These are phyloP conservation scores for Ahaetulla prasina DNA, from an alignment of 2,113 vertebrate species.

Conservation along the genomic window DNA sequence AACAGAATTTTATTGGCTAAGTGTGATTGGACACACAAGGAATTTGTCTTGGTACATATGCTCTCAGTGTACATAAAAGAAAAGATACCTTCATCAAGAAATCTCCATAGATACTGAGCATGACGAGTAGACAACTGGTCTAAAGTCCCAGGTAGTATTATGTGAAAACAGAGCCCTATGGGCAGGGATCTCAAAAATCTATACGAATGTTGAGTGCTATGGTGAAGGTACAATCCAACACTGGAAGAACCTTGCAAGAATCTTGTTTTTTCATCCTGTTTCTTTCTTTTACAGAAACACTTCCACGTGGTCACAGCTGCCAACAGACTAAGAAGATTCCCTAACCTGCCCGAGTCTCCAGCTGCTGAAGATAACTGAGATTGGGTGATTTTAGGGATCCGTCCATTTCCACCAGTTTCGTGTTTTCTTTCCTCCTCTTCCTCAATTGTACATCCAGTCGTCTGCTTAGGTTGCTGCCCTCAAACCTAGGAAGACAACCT, in stretches of 20 bases:
- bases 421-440: constrained; percentile 16
- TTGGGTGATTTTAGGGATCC: constrained; percentile 4
- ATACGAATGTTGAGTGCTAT: background rate
- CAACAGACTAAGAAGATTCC: constrained; percentile 81
- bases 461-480: background rate
- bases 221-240: background rate
- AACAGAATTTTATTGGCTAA: too few relatives aligned
- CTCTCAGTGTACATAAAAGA: too few relatives aligned
- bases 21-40: too few relatives aligned
- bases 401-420: constrained; percentile 1
- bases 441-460: background rate
- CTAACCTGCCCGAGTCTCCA: constrained; percentile 60
- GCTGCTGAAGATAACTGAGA: background rate
- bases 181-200: background rate
- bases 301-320: constrained; percentile 83
- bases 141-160: background rate
- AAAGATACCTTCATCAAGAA: too few relatives aligned
- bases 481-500: background rate
- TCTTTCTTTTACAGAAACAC: constrained; percentile 77
- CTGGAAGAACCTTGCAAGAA: background rate
- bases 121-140: background rate
- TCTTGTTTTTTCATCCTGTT: background rate
- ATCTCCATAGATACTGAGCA: background rate
- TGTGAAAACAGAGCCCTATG: background rate
- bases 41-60: too few relatives aligned